phyloP scores from a whole-genome alignment of 2,797 vertebrate species.

The Lepus townsendii region DNA sequence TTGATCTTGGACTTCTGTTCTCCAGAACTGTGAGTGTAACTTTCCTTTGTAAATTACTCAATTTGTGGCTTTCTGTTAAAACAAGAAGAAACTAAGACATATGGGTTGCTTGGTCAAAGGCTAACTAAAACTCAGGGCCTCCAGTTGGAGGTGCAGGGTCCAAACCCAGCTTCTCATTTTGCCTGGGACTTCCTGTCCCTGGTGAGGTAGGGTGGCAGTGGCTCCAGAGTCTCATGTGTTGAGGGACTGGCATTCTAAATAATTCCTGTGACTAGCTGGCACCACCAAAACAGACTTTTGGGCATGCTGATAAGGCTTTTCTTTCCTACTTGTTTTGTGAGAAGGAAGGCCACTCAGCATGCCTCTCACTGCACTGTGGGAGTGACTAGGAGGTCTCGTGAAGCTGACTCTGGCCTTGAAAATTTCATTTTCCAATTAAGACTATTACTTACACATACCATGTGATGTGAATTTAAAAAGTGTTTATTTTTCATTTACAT shows the following conservation, averaged over 20 bases:
- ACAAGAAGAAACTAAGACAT: too few species aligned
- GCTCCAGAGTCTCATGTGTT: background rate
- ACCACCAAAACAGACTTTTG: background rate
- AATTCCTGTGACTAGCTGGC: background rate
- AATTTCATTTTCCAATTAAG: background rate
- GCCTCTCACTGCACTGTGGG: background rate
- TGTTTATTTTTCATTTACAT: too few species aligned
- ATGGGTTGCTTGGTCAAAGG: background rate
- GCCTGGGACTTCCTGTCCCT: background rate
- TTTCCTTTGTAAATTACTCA: too few species aligned
- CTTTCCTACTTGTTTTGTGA: background rate
- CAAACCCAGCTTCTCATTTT: background rate
- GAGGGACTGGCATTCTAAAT: background rate
- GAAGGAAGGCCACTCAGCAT: background rate
- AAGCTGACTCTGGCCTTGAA: background rate
- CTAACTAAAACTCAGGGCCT: too few species aligned
- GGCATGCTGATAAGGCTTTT: background rate
- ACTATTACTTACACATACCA: background rate
- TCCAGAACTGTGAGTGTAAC: too few species aligned
- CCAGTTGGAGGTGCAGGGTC: background rate
- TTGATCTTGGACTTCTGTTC: too few species aligned
- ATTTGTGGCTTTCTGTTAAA: too few species aligned
- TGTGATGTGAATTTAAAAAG: background rate
- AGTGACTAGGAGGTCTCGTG: background rate
- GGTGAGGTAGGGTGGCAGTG: background rate